Conservation (phyloP, 2,888 invertebrate species). For the Tetragnatha montana region DNA sequence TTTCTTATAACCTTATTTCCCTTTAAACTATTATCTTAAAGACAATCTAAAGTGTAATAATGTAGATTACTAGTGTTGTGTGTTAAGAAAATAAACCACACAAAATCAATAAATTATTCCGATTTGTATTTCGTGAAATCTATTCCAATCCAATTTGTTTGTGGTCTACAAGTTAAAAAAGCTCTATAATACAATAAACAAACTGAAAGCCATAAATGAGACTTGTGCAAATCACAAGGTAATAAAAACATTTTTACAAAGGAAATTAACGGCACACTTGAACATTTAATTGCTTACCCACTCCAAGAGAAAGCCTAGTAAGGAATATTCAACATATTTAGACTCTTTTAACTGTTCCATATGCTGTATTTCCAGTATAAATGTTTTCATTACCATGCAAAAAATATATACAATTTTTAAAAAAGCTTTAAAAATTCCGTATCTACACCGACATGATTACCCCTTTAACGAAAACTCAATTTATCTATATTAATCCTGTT, state of each 20-base stretch:
- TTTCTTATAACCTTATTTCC: too few species aligned
- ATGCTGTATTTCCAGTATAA: too few species aligned
- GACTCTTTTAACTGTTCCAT: too few species aligned
- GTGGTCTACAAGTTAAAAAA: slow-evolving; percentile 11
- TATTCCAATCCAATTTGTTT: slow-evolving; percentile 17
- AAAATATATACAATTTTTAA: not conserved
- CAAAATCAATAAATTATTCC: slow-evolving; percentile 12
- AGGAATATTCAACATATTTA: too few species aligned
- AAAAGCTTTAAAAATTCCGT: not conserved
- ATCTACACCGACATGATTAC: not conserved
- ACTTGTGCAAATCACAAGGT: not conserved
- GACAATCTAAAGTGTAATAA: too few species aligned
- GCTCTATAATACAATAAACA: slow-evolving; percentile 6
- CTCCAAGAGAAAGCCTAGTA: too few species aligned
- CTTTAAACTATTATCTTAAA: too few species aligned
- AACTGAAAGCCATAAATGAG: slow-evolving; percentile 6
- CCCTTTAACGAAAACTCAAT: not conserved
- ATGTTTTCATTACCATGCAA: not conserved
- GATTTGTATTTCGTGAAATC: slow-evolving; percentile 19
- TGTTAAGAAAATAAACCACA: not conserved
- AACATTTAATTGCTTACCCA: too few species aligned
- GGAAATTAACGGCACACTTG: too few species aligned
- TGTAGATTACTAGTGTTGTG: not conserved
- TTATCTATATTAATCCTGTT: not conserved
- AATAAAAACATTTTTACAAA: too few species aligned